Percentiles rank a stretch among this genome's conserved stretches.
Conservation (phyloP, 2,888 invertebrate species). For the Sisyra terminalis region DNA sequence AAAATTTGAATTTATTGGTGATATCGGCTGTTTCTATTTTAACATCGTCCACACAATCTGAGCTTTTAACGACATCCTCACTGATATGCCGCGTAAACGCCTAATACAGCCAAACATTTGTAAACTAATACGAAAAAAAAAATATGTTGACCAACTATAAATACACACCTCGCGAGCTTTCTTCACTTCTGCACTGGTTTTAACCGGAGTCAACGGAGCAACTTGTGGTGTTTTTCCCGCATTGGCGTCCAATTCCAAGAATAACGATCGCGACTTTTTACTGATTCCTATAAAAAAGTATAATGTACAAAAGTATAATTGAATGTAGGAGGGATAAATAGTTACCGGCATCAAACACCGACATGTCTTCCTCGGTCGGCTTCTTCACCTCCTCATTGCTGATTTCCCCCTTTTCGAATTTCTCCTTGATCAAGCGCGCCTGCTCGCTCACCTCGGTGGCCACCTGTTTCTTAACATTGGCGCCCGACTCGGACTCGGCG, state of each 20-base stretch:
- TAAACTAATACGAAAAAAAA: too few relatives aligned
- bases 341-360: constrained; percentile 65
- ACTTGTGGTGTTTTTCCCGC: constrained; percentile 45
- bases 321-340: constrained; percentile 8
- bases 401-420: constrained; percentile 63
- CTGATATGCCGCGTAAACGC: constrained; percentile 33
- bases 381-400: constrained; percentile 40
- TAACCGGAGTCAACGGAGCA: constrained; percentile 37
- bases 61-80: constrained; percentile 58
- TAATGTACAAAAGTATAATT: too few relatives aligned
- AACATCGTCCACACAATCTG: constrained; percentile 57
- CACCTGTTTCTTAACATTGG: constrained; percentile 35
- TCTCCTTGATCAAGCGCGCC: constrained; percentile 52
- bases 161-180: too few relatives aligned
- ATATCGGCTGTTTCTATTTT: constrained; percentile 69
- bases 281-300: constrained; percentile 50
- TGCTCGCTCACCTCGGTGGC: constrained; percentile 34
- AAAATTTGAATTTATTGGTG: constrained; percentile 76
- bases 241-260: constrained; percentile 70
- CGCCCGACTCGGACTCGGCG: constrained; percentile 48
- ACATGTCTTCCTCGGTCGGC: constrained; percentile 51
- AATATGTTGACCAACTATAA: too few relatives aligned
- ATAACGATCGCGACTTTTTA: constrained; percentile 73
- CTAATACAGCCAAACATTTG: constrained; percentile 21
- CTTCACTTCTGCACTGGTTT: constrained; percentile 34